phyloP scores from a whole-genome alignment of 1,140 invertebrate genomes.

The Caenorhabditis brenneri region DNA sequence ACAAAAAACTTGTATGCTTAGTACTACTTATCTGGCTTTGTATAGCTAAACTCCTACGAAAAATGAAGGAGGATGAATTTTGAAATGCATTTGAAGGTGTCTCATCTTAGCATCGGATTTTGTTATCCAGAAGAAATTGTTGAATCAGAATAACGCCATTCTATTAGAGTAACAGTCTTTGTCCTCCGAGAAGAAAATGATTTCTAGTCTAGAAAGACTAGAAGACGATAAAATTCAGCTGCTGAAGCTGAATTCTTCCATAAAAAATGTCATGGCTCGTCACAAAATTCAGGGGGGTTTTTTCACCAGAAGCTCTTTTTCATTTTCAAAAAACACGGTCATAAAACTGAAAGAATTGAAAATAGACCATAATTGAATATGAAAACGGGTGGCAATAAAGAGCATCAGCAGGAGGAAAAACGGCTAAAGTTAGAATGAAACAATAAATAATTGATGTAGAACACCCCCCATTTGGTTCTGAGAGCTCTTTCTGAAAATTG shows the following conservation, averaged over 20 bases:
- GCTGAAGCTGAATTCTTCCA: background rate
- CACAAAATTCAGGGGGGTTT: background rate
- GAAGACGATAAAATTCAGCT: background rate
- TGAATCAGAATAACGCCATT: no score
- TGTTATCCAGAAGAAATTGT: no score
- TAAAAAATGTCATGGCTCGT: conserved; percentile 12
- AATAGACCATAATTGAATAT: background rate
- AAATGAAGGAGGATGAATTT: background rate
- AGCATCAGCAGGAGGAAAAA: background rate
- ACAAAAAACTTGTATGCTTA: no score
- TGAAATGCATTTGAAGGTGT: no score
- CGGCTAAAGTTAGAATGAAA: conserved; percentile 28
- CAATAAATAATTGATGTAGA: conserved; percentile 17
- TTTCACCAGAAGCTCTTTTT: background rate
- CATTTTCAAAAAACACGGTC: background rate
- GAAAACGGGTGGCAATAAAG: background rate
- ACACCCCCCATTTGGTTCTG: background rate
- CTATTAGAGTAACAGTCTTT: no score
- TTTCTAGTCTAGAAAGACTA: background rate
- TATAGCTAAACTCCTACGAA: background rate
- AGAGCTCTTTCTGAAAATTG: background rate
- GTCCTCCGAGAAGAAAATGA: no score
- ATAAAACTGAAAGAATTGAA: background rate
- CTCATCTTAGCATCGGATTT: no score
- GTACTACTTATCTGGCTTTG: no score